Evolutionary conservation across 2,113 vertebrate species (phyloP).

Genomic region (Saccopteryx leptura): DNA sequence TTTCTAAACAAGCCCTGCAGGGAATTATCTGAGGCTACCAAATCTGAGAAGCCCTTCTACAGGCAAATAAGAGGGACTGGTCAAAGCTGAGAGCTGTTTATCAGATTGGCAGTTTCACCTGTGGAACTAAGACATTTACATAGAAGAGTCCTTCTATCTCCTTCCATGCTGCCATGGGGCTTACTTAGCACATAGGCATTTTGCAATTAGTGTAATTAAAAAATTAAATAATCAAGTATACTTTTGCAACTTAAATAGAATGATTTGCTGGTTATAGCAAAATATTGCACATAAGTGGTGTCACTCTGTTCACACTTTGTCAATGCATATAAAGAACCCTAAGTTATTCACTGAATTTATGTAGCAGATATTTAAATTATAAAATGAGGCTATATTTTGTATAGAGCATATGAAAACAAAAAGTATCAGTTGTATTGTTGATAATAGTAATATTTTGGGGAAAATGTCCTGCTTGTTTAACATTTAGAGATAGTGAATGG

Average conservation of each 20-base stretch:
- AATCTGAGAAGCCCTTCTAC: background rate
- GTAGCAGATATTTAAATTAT: constrained; percentile 13
- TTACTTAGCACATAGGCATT: background rate
- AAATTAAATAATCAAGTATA: background rate
- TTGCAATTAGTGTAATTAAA: background rate
- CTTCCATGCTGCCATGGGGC: too few relatives aligned
- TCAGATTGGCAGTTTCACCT: background rate
- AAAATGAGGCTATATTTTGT: background rate
- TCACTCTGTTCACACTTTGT: background rate
- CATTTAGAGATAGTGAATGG: background rate
- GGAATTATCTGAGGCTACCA: background rate
- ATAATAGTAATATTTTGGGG: background rate
- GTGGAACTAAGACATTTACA: background rate
- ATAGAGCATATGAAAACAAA: background rate
- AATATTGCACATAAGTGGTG: fast-evolving
- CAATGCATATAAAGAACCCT: background rate
- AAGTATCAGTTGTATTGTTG: background rate
- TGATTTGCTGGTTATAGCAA: background rate
- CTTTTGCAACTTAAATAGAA: background rate
- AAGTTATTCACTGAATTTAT: background rate
- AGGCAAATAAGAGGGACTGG: background rate
- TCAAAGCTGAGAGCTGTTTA: background rate
- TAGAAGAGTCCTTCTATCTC: background rate
- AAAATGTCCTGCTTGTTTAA: background rate
- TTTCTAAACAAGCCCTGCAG: background rate